These are phyloP conservation scores for Cydia strobilella DNA, from an alignment of 1,140 invertebrate species.

Conservation along the genomic window DNA sequence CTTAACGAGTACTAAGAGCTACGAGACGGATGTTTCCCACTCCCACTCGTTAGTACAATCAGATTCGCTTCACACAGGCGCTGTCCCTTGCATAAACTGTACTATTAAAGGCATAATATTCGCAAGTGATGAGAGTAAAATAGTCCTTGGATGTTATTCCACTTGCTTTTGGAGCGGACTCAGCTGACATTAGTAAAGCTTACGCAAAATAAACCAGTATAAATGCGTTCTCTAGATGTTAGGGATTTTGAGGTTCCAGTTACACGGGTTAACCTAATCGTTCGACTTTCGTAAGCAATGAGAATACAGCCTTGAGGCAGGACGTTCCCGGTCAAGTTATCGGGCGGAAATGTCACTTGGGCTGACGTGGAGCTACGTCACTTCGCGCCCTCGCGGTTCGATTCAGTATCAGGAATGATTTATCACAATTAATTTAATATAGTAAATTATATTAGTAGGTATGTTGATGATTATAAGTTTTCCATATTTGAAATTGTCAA, in stretches of 20 bases:
- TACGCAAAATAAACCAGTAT: not conserved
- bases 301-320: slow-evolving; percentile 8
- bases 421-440: not conserved
- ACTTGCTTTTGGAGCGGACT: not conserved
- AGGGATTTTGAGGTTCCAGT: not conserved
- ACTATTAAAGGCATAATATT: slow-evolving; percentile 1
- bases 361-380: slow-evolving; percentile 47
- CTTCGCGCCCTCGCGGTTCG: slow-evolving; percentile 37
- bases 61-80: slow-evolving; percentile 9
- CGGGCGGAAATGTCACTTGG: slow-evolving; percentile 69
- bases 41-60: slow-evolving; percentile 12
- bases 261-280: not conserved
- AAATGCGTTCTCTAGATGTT: not conserved
- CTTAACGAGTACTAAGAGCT: slow-evolving; percentile 5
- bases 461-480: not conserved
- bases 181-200: not conserved
- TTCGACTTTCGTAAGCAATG: not conserved
- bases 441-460: no score
- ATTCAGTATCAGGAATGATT: not conserved
- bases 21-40: slow-evolving; percentile 10
- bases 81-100: slow-evolving; percentile 13
- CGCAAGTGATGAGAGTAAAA: slow-evolving; percentile 15
- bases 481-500: not conserved
- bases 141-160: not conserved
- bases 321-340: slow-evolving; percentile 49